Evolutionary conservation across 2,113 vertebrate genomes (phyloP), one percentile per base, ranked within the genome.

Genomic region (Apeltes quadracus): DNA sequence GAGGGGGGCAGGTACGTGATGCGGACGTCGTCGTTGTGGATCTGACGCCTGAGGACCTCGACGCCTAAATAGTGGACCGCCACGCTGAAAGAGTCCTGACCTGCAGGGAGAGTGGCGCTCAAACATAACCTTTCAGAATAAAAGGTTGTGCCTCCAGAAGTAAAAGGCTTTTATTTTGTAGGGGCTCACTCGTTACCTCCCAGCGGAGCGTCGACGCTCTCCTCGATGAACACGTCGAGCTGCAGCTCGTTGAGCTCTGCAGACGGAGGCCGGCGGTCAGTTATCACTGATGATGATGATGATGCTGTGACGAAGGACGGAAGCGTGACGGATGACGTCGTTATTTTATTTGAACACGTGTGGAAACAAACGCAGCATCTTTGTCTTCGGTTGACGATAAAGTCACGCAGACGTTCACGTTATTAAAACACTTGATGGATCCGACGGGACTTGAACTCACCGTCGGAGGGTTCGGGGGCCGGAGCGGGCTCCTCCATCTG

Each of bases 21-120:
- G 39, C 92, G 80, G 7, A 92, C 77, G 2, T 94, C 92, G 0
- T 36, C 79, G 44, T 92, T 90, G 2, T 63, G 76, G 57, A 96
- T 90, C 6, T 90, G 79, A 5, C 67, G 88, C 0, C 7, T 75
- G 0, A 91, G 83, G 1, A 95, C 88, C 69, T 92, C 66, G 0
- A 76, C 77, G 0, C 96, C 95, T 0, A 84, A 32, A 66, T 96
- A 97, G 53, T 90, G 82, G 75, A 96, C 84, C 4, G 75, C 86
- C 46, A 97, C 80, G 1, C 39, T 41, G 83, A 96, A 92, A 0
- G 93, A 93, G 79, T 91, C 93, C 58, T 92, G 87, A 23, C 16
- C 85, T 93, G 85, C 20, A 39, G 63, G 67, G 10, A 27, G n/a
- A n/a, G n/a, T n/a, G n/a, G n/a, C 29, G 29, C 41, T 8, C 38